Evolutionary conservation across 2,797 vertebrate genomes (phyloP), one percentile per base, ranked within the genome.

Genomic region (Parauchenoglanis punctatus): DNA sequence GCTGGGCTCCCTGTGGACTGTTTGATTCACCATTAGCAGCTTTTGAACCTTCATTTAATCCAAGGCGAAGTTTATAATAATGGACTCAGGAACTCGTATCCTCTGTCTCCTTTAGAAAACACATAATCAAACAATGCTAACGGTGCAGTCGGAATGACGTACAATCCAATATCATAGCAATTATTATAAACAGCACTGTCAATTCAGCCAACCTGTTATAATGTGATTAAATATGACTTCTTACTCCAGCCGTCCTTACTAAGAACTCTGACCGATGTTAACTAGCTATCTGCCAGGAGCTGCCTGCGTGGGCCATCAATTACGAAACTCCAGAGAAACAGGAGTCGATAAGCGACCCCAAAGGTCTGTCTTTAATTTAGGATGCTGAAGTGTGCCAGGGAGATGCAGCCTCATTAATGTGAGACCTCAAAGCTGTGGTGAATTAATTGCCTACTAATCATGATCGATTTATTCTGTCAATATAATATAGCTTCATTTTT

Each of bases 381-480:
- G 40, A 44, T 68, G 67, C 81, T 52, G 68, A 56, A 85, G 78
- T 73, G 56, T 72, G 72, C 58, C 56, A 23, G 65, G 80, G 40
- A 80, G 35, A 54, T 49, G 81, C 68, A 83, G 56, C 77, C 72
- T 81, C 88, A 92, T 54, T 89, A 81, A 58, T 76, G 78, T 84
- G 81, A 58, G 81, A 58, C 85, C 65, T 58, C 84, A 90, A 85
- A 49, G 86, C 82, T n/a, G 80, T 23, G 87, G 81, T 85, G 87
- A 88, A 92, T 92, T 86, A 87, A 93, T 94, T 83, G 92, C 89
- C 77, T 78, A 86, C 84, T 88, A 90, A 91, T 89, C 91, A 87
- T 49, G 44, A 90, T 85, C 85, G 58, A 90, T 91, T 92, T 28
- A 89, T 76, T 84, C 58, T 86, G 88, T 93, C 77, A 88, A 89